Evolutionary conservation across 2,888 invertebrate genomes (phyloP), one percentile per base, ranked within the genome.

Genomic region (Cacoxenus indagator): DNA sequence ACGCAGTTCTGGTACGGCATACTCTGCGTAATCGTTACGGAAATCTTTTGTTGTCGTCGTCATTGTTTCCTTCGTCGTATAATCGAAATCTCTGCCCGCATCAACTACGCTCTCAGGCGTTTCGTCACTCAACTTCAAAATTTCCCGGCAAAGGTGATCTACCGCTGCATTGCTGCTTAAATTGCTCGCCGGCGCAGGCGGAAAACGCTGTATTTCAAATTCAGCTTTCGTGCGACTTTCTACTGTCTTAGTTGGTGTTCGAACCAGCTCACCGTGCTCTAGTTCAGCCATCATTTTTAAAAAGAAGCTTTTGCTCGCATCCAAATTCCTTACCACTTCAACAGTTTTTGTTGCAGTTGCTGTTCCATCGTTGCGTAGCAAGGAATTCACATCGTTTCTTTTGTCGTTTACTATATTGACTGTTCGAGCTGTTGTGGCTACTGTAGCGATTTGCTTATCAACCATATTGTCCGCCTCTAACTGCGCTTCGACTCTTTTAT

Each of bases 11-110:
- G 85, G 84, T 4, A 70, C 37, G 0, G 84, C 83, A 37, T 78
- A 85, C 68, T 88, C 88, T 0, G 78, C 87, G 70, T 88, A 88
- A 1, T 72, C 78, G 2, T 67, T 65, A 14, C 69, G 76, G 68
- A 83, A 86, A 29, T 73, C 72, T 1, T 4, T 55, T 6, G 19
- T 54, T 43, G 26, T 8, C 22, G 24, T 17, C 31, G 11, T 64
- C 26, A 31, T 11, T 9, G 6, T 27, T 19, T 43, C 45, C 46
- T 45, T 6, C 5, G 27, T 22, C 46, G 45, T 24, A 4, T 27
- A 26, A 24, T 45, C 22, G 64, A 64, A 64, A 26, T 46, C 27
- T 14, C 22, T 24, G 26, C 64, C 46, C 2, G 45, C 29, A 59
- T 59, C 59, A n/a, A n/a, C n/a, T n/a, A n/a, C n/a, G n/a, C n/a